Base-by-base conservation (phyloP, 2,113 vertebrate genomes). In the Thomomys bottae region DNA sequence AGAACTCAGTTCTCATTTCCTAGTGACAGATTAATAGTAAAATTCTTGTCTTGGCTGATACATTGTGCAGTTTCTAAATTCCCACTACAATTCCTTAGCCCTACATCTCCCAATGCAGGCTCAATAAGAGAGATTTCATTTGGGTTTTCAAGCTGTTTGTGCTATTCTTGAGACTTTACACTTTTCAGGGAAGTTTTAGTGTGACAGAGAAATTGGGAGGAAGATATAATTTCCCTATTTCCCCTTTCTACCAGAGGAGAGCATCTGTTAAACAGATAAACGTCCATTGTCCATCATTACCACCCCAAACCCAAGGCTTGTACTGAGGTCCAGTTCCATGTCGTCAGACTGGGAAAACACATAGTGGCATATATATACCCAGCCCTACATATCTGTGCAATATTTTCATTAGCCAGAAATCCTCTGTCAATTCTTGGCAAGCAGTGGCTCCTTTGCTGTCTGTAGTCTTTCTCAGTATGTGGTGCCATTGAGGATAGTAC, bases 331-430 rank as follows among this genome's bases (percentile, higher is more conserved):
- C 20, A 6, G 45, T 20, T 82, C 59, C 24, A 8, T 75, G n/a
- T 14, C 59, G 20, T 32, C 23, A 40, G 9, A 17, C 11, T 81
- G 1, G 28, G 1, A 75, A 82, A 23, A 59, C 23, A 15, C 23
- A 73, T 14, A 67, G 40, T 2, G 28, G 38, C 15, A 54, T 3
- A 61, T 3, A 21, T 23, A 14, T 8, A 7, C 23, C 12, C 36
- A 32, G 18, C 45, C 26, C 9, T 2, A 28, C 2, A 11, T 38
- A 20, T 38, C 20, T 0, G 1, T 2, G 61, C 49, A 40, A 2
- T 20, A 32, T 26, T 61, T n/a, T 4, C 24, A n/a, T 9, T 14
- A 0, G 26, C 7, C 4, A 5, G 24, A 75, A 49, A 3, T 11
- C 20, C 14, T 28, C 63, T 4, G 64, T 11, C 23, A 75, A 30